Evolutionary conservation across 2,113 vertebrate genomes (phyloP), one percentile per base, ranked within the genome.

Genomic region (Oryzias melastigma): DNA sequence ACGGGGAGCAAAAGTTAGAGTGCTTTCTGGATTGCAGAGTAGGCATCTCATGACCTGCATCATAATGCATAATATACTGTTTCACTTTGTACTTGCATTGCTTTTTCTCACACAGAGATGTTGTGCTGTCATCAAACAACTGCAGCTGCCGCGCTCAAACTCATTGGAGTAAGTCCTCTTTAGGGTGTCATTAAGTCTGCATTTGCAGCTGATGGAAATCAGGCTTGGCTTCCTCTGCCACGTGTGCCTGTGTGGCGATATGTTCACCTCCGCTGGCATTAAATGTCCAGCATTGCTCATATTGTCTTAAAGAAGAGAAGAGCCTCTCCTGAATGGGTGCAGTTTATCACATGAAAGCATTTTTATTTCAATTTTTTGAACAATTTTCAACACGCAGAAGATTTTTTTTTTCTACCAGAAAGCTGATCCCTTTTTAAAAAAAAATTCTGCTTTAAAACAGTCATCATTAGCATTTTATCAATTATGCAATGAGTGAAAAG

Each of bases 381-480:
- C 43, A 52, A 48, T 44, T 57, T 58, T 16, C 35, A 58, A 55
- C 44, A 54, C 45, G 45, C 12, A 41, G 49, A 48, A 46, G 19
- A 1, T 46, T 47, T 54, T 50, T 44, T 72, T 19, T 27, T 27
- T 1, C 47, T 19, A 40, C 59, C 25, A 64, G 43, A 67, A 68
- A 57, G 49, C 50, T 50, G 47, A 35, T 35, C 35, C 10, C 10
- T 35, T 35, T 35, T 35, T 35, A 22, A 22, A 22, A 22, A 22
- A 22, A 45, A 60, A 25, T 75, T 72, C 58, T 59, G 62, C 19
- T 24, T 22, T 6, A 62, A 51, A 55, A 50, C 54, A 51, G 17
- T 53, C 55, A 16, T 72, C 52, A 78, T 85, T 84, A 73, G 59
- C 58, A 72, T 78, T 85, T 83, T 70, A 78, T 83, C 75, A 78